These are phyloP conservation scores for Teleogryllus occipitalis DNA, from an alignment of 1,140 invertebrate genomes.

Conservation along the genomic window DNA sequence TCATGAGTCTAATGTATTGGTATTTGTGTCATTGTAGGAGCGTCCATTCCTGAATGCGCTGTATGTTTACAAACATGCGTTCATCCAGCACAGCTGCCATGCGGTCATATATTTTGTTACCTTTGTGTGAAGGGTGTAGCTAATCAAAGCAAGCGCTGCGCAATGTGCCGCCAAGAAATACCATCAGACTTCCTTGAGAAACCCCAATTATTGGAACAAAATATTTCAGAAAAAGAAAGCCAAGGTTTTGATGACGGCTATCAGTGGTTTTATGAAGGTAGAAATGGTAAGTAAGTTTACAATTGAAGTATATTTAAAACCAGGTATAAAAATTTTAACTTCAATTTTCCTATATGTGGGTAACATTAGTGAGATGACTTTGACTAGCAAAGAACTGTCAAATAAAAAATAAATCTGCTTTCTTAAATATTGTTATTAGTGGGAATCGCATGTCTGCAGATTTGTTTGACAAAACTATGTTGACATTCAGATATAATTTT, in stretches of 20 bases:
- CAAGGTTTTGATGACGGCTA: constrained; percentile 59
- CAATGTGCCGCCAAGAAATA: constrained; percentile 77
- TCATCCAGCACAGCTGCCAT: constrained; percentile 81
- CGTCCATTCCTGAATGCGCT: constrained; percentile 62
- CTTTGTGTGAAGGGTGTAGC: constrained; percentile 91
- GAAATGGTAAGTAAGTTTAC: constrained; percentile 59
- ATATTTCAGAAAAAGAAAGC: constrained; percentile 35
- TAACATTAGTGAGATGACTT: no score
- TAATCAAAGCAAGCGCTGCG: constrained; percentile 74
- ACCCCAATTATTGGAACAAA: constrained; percentile 61
- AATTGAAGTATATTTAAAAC: not conserved
- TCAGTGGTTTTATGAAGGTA: constrained; percentile 93
- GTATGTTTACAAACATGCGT: constrained; percentile 84
- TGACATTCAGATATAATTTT: no score
- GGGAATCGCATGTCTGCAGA: no score
- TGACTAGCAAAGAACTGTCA: no score
- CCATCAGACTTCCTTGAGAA: constrained; percentile 75
- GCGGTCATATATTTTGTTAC: constrained; percentile 93
- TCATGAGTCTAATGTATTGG: not conserved
- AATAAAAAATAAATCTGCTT: no score
- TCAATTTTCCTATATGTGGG: not conserved
- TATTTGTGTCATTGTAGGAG: constrained; percentile 22
- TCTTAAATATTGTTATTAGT: no score
- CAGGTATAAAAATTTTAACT: not conserved
- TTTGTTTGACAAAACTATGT: no score